These are phyloP conservation scores for Oscheius sp. DNA, from an alignment of 1,140 invertebrate genomes.

Conservation along the genomic window DNA sequence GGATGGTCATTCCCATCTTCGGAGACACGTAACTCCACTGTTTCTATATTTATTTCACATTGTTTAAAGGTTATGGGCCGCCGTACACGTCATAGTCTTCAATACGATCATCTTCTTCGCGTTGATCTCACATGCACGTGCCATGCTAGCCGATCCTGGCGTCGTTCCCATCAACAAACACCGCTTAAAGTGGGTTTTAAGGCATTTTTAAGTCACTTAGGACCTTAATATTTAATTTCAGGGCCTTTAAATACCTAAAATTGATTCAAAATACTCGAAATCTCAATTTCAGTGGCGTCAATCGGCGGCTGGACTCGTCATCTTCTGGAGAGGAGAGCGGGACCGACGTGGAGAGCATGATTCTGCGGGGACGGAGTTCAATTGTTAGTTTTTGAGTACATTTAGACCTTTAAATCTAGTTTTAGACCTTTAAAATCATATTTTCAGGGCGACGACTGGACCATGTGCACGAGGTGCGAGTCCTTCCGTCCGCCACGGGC, in stretches of 20 bases:
- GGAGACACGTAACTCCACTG: constrained; percentile 75
- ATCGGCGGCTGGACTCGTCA: constrained; percentile 15
- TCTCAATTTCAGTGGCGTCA: constrained; percentile 12
- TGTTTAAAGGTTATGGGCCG: constrained; percentile 75
- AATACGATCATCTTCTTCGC: constrained; percentile 77
- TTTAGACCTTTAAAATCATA: not conserved
- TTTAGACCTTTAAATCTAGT: not conserved
- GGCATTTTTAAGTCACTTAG: not conserved
- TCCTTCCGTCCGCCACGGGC: constrained; percentile 79
- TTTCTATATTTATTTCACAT: too few relatives aligned
- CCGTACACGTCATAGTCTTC: constrained; percentile 77
- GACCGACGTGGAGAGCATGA: not conserved
- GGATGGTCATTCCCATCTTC: constrained; percentile 80
- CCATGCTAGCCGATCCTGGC: constrained; percentile 83
- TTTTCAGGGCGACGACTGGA: constrained; percentile 70
- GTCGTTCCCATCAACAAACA: constrained; percentile 78
- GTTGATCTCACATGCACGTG: constrained; percentile 75
- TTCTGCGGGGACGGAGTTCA: not conserved
- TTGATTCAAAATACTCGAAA: not conserved
- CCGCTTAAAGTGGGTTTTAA: not conserved
- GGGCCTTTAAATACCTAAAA: not conserved
- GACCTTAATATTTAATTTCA: not conserved
- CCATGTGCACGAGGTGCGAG: constrained; percentile 78
- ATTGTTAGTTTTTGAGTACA: not conserved
- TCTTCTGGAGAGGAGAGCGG: constrained; percentile 14